Conservation (phyloP, 2,888 invertebrate genomes). For the Eupithecia inturbata region DNA sequence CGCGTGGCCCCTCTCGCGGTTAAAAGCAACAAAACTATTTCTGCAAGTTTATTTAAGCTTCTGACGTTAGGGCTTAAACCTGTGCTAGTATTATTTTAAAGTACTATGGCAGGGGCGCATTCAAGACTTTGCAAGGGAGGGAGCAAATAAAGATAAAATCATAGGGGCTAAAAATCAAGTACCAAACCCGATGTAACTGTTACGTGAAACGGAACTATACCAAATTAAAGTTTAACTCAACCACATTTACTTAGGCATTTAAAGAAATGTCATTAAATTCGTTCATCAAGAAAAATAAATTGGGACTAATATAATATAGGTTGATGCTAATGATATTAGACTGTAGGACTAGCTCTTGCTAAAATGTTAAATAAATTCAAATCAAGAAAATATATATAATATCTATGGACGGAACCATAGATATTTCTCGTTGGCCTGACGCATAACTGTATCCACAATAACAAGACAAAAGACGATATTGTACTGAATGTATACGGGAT, state of each 20-base stretch:
- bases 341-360: background rate
- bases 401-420: no score
- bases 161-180: background rate
- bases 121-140: background rate
- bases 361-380: background rate
- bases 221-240: background rate
- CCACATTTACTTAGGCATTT: background rate
- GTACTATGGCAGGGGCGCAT: constrained; percentile 15
- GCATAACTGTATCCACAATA: background rate
- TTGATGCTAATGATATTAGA: background rate
- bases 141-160: background rate
- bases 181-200: background rate
- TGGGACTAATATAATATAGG: no score
- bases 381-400: no score
- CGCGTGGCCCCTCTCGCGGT: background rate
- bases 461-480: background rate
- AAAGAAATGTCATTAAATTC: background rate
- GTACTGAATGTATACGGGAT: background rate
- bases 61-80: constrained; percentile 21
- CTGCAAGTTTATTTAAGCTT: constrained; percentile 19
- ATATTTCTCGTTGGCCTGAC: background rate
- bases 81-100: constrained; percentile 32
- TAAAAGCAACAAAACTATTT: constrained; percentile 18
- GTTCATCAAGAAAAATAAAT: background rate
- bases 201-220: background rate